phyloP scores from a whole-genome alignment of 2,888 invertebrate genomes.

The Scaptomyza flava region DNA sequence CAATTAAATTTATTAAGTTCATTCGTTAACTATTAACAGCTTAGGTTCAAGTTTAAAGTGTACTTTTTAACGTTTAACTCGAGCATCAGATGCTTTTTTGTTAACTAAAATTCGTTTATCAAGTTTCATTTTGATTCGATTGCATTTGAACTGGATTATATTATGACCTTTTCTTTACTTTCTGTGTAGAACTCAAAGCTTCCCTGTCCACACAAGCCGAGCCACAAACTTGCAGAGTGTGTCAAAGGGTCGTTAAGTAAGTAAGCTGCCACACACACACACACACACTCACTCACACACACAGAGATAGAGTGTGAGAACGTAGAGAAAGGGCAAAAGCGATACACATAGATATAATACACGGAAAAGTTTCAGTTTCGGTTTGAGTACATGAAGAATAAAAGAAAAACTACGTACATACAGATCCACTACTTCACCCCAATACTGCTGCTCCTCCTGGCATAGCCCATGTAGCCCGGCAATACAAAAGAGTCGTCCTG shows the following conservation, averaged over 20 bases:
- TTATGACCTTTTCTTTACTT: slow-evolving; percentile 4
- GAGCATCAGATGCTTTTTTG: background rate
- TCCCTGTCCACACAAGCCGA: background rate
- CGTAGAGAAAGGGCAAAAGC: slow-evolving; percentile 4
- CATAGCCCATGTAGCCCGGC: slow-evolving; percentile 12
- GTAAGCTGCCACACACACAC: slow-evolving; percentile 53
- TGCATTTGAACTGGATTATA: background rate
- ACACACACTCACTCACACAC: slow-evolving; percentile 17
- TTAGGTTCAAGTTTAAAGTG: too few relatives aligned
- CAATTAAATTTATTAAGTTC: too few relatives aligned
- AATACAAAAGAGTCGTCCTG: slow-evolving; percentile 44
- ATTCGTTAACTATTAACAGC: too few relatives aligned
- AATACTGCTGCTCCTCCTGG: background rate
- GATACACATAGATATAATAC: slow-evolving; percentile 16
- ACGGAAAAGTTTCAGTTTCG: slow-evolving; percentile 65
- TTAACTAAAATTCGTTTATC: background rate
- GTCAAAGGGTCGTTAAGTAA: slow-evolving; percentile 76
- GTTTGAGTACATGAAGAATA: slow-evolving; percentile 52
- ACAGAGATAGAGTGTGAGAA: background rate
- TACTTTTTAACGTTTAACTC: background rate
- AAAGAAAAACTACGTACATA: slow-evolving; percentile 45
- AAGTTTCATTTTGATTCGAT: background rate
- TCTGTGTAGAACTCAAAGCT: slow-evolving; percentile 4
- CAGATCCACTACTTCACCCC: background rate
- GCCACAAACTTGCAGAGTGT: slow-evolving; percentile 49